Evolutionary conservation across 2,113 vertebrate species (phyloP), one percentile per base, ranked within the genome.

Genomic region (Rhineura floridana): DNA sequence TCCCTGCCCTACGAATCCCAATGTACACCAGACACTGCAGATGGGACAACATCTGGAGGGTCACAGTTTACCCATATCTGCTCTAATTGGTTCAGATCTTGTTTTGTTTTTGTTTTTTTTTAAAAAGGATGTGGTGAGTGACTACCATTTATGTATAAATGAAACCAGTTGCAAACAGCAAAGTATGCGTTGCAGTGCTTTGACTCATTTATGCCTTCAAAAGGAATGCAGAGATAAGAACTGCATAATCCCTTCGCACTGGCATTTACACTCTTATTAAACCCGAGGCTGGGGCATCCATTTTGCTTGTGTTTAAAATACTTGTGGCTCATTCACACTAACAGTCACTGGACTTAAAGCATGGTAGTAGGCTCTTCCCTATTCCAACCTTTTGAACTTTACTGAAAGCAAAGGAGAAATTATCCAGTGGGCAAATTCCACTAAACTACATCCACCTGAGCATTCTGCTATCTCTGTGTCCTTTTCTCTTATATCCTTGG

Each of bases 331-430:
- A 1, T 59, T 48, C 33, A 69, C 62, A 33, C 28, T 46, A 42
- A 81, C 9, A 48, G 42, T 39, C 33, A n/a, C 81, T 48, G 30
- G 52, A 25, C 30, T 25, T 23, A 28, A 84, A 84, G 15, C 65
- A 39, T 69, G 23, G 15, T 25, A 25, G 36, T 19, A 1, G 65
- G 30, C 30, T 50, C 44, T 33, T 48, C 30, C 28, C 52, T 2
- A 28, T 1, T 5, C 3, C 62, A 78, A 86, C 23, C 59, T 1
- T 6, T 88, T 84, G 86, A 90, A 80, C 86, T 87, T 79, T 59
- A n/a, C 25, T 39, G 42, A 89, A 89, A 81, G 69, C 85, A 84
- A 73, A 92, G 90, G 67, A 13, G 2, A 75, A 46, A 78, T 90
- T 92, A 85, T 86, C 84, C 55, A 84, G 75, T 87, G 42, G 46